These are phyloP conservation scores for Etheostoma nigrum DNA, from an alignment of 2,797 vertebrate species.

Conservation along the genomic window DNA sequence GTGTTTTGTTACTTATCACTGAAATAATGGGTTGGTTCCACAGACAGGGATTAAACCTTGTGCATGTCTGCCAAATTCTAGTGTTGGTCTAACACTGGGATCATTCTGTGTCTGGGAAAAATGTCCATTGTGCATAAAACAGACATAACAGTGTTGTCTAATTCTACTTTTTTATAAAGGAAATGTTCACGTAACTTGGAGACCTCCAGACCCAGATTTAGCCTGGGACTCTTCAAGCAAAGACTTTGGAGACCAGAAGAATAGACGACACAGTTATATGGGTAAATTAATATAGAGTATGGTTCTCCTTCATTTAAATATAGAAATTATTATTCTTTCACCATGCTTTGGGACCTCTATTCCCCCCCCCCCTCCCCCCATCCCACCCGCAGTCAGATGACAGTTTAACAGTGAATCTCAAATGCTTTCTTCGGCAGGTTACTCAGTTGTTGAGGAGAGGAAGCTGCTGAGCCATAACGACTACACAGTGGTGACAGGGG, in stretches of 20 bases:
- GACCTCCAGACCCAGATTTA: slow-evolving; percentile 76
- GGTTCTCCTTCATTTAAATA: not conserved
- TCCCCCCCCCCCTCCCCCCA: too few species aligned
- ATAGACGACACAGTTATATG: slow-evolving; percentile 85
- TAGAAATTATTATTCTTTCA: not conserved
- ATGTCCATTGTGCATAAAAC: slow-evolving; percentile 15
- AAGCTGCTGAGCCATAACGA: slow-evolving; percentile 80
- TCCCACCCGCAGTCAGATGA: not conserved
- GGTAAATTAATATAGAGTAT: slow-evolving; percentile 82
- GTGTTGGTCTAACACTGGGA: slow-evolving; percentile 29
- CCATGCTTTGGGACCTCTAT: not conserved
- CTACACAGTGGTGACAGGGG: slow-evolving; percentile 90
- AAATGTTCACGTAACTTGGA: slow-evolving; percentile 88
- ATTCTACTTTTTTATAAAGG: slow-evolving; percentile 79
- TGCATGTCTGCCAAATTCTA: slow-evolving; percentile 23
- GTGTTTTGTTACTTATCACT: slow-evolving; percentile 21
- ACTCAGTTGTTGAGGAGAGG: slow-evolving; percentile 86
- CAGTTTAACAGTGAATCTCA: not conserved
- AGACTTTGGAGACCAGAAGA: slow-evolving; percentile 71
- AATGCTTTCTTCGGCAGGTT: slow-evolving; percentile 82
- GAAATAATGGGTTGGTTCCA: slow-evolving; percentile 56
- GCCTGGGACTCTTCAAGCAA: slow-evolving; percentile 81
- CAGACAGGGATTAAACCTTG: slow-evolving; percentile 30
- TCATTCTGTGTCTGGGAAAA: slow-evolving; percentile 50
- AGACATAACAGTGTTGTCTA: slow-evolving; percentile 32